Evolutionary conservation across 2,113 vertebrate genomes (phyloP).

Genomic region (Chaenogobius annularis): DNA sequence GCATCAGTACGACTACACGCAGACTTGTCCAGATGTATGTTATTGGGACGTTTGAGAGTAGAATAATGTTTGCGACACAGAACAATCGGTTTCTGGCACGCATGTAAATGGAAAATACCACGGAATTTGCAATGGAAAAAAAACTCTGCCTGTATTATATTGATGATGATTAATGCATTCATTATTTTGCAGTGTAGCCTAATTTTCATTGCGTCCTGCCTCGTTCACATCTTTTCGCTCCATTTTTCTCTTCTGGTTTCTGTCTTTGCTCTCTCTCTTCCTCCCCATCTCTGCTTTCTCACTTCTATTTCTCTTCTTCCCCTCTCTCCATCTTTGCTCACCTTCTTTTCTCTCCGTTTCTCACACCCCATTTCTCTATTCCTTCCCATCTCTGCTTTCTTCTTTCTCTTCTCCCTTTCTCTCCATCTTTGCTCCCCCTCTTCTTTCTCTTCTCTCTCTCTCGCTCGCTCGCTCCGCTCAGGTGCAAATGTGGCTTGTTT

Average conservation of each 20-base stretch:
- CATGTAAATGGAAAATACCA: too few species aligned
- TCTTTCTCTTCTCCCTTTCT: neutral
- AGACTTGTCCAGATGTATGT: too few species aligned
- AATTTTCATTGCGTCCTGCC: neutral
- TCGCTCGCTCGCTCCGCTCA: neutral
- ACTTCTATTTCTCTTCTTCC: neutral
- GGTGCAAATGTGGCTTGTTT: conserved; percentile 64
- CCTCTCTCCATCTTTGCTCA: neutral
- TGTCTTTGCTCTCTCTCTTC: neutral
- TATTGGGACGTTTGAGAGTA: too few species aligned
- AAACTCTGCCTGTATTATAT: neutral
- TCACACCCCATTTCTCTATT: neutral
- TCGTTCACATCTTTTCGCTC: neutral
- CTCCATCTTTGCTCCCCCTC: neutral
- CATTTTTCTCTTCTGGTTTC: neutral
- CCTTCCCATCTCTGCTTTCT: neutral
- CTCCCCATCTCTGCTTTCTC: neutral
- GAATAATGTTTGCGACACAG: too few species aligned
- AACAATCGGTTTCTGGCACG: too few species aligned
- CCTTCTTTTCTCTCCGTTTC: too few species aligned
- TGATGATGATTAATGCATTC: neutral
- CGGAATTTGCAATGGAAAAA: neutral
- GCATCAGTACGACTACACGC: too few species aligned
- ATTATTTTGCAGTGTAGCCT: neutral
- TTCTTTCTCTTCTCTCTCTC: too few species aligned